A percentile compares a stretch with the other conserved stretches of the same genome.
Conservation (phyloP, 2,888 invertebrate genomes). For the Choreutis nemorana region DNA sequence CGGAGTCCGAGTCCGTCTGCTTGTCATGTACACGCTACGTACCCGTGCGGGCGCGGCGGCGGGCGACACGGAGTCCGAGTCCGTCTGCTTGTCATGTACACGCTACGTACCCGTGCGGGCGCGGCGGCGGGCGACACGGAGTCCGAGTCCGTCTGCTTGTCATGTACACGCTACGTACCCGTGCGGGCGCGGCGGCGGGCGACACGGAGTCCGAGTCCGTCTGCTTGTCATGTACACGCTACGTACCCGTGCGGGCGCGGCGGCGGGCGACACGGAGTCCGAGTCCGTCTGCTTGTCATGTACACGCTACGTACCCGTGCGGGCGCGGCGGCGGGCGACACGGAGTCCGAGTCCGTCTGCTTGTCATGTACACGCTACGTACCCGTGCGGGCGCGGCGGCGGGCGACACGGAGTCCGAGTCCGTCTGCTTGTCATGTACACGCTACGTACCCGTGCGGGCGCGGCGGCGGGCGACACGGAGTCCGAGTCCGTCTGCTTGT, state of each 20-base stretch:
- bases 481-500: not conserved
- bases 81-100: not conserved
- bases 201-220: not conserved
- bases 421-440: not conserved
- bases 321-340: not conserved
- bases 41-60: not conserved
- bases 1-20: not conserved
- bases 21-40: not conserved
- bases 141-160: not conserved
- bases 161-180: not conserved
- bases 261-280: not conserved
- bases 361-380: not conserved
- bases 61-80: not conserved
- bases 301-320: too few relatives aligned
- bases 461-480: not conserved
- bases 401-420: not conserved
- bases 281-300: not conserved
- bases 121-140: not conserved
- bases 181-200: too few relatives aligned
- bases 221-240: not conserved
- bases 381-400: too few relatives aligned
- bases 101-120: too few relatives aligned
- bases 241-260: too few relatives aligned
- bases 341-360: not conserved
- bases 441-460: too few relatives aligned